phyloP scores from a whole-genome alignment of 2,113 vertebrate species.

The Elgaria multicarinata region DNA sequence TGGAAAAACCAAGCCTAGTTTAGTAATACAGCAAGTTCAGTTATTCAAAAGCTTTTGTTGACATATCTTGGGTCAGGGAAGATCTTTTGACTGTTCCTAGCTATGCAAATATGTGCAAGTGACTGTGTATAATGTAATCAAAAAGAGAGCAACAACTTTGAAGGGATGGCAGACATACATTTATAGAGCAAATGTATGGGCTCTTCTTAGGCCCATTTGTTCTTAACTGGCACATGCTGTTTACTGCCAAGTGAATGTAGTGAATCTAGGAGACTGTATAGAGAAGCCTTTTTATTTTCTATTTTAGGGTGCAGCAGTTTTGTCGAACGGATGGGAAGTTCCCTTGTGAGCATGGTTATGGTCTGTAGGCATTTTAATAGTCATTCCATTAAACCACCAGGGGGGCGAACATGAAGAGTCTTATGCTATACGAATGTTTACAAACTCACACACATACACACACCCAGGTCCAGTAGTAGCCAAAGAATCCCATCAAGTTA shows the following conservation, averaged over 20 bases:
- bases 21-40: background rate
- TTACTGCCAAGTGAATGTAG: background rate
- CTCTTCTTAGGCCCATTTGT: background rate
- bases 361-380: background rate
- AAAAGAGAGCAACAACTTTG: background rate
- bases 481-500: background rate
- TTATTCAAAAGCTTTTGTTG: background rate
- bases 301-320: background rate
- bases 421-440: background rate
- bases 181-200: background rate
- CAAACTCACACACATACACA: too few relatives aligned
- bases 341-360: background rate
- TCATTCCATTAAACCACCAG: background rate
- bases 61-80: background rate
- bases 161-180: background rate
- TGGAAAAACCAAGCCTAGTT: background rate
- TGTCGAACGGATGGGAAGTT: background rate
- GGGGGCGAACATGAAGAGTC: background rate
- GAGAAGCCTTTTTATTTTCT: background rate
- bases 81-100: background rate
- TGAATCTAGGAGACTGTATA: background rate
- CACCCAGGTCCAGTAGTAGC: background rate
- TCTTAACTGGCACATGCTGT: background rate
- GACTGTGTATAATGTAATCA: background rate
- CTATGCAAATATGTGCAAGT: background rate